Evolutionary conservation across 2,797 vertebrate species (phyloP).

Genomic region (Sebastolobus alascanus): DNA sequence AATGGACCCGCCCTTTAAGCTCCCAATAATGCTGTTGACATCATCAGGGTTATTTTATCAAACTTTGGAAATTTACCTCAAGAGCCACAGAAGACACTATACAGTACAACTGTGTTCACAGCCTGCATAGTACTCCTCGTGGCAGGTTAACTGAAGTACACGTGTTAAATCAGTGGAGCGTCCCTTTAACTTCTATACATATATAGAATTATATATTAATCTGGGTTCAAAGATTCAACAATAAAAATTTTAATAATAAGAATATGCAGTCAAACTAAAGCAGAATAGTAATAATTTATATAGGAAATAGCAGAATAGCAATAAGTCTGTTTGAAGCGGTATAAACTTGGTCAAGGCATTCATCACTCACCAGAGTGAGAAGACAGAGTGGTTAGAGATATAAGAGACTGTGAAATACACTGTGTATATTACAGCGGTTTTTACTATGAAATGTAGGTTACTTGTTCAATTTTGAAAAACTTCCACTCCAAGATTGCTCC

Average conservation of each 20-base stretch:
- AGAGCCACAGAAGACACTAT: not conserved
- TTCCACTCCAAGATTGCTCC: not conserved
- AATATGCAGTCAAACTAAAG: slow-evolving; percentile 6
- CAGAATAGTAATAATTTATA: slow-evolving; percentile 22
- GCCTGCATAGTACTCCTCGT: not conserved
- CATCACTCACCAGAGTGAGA: slow-evolving; percentile 26
- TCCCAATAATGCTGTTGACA: slow-evolving; percentile 3
- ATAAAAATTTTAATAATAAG: slow-evolving; percentile 3
- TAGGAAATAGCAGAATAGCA: slow-evolving; percentile 6
- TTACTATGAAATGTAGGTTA: slow-evolving; percentile 11
- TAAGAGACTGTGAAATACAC: slow-evolving; percentile 5
- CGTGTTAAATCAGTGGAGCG: not conserved
- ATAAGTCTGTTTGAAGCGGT: slow-evolving; percentile 15
- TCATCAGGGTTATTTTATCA: slow-evolving; percentile 18
- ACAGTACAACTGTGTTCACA: not conserved
- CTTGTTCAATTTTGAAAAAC: slow-evolving; percentile 1
- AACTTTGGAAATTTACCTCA: not conserved
- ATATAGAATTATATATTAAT: not conserved
- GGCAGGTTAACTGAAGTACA: not conserved
- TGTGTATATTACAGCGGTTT: not conserved
- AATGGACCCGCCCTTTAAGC: too few relatives aligned
- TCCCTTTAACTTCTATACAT: not conserved
- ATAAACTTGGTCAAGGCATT: slow-evolving; percentile 7
- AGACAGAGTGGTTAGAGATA: slow-evolving; percentile 15
- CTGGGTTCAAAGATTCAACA: not conserved